phyloP scores from a whole-genome alignment of 2,113 vertebrate genomes.

The Laterallus jamaicensis region DNA sequence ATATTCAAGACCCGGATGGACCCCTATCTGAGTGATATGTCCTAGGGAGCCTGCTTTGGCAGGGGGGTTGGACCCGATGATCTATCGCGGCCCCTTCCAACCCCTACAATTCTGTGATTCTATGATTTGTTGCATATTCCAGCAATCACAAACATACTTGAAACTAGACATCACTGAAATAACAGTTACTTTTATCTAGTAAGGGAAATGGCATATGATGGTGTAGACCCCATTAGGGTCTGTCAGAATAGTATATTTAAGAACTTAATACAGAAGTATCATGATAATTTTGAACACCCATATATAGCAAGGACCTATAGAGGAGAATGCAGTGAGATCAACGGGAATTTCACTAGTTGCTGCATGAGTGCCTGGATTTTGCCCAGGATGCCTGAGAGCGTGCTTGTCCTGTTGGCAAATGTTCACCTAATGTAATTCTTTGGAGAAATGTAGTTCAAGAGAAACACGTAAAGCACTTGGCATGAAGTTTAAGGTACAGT shows the following conservation, averaged over 20 bases:
- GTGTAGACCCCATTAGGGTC: neutral
- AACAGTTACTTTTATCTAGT: neutral
- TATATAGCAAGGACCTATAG: neutral
- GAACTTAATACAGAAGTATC: neutral
- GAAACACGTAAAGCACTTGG: neutral
- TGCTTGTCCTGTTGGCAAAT: neutral
- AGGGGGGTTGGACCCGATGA: too few relatives aligned
- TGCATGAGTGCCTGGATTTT: neutral
- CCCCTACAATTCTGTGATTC: too few relatives aligned
- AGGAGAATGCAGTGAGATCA: neutral
- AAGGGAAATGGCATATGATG: neutral
- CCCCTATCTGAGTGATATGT: too few relatives aligned
- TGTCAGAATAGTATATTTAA: neutral
- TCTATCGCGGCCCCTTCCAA: too few relatives aligned
- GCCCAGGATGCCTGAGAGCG: neutral
- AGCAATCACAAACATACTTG: neutral
- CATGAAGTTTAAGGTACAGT: neutral
- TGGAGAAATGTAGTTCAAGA: conserved; percentile 22
- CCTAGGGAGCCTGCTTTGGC: too few relatives aligned
- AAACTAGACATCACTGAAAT: neutral
- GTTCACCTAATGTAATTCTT: neutral
- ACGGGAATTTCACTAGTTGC: neutral
- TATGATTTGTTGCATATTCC: neutral
- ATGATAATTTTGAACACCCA: neutral
- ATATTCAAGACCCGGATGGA: too few relatives aligned